Base-by-base conservation (phyloP, 2,888 invertebrate genomes). In the Papilio elwesi region DNA sequence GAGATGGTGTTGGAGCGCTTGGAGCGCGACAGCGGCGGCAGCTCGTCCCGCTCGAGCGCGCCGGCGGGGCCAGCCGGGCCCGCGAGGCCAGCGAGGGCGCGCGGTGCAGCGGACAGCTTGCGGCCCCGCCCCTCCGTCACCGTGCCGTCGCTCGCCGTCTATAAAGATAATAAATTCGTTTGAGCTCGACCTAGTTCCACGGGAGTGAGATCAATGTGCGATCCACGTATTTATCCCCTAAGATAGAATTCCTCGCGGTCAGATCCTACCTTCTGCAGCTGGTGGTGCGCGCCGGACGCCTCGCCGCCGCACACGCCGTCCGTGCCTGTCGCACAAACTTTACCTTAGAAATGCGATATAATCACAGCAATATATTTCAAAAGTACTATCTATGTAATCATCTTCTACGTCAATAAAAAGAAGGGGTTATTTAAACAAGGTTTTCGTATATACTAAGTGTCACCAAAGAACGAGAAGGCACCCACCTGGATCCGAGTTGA, bases 1-100 rank as follows among this genome's bases (percentile, higher is more conserved):
- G 98, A 97, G 84, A 98, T 98, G 67, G 98, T 98, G 87, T 97
- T 96, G 73, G 96, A 96, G 74, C 94, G 88, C 83, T 90, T 90
- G 82, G 93, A 93, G 84, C 93, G 89, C 77, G 91, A 95, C 87
- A 95, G 94, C 78, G 94, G 94, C 74, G 92, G 95, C 87, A 92
- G 91, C 88, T 94, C 94, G 80, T 94, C 91, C 12, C 85, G 76
- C 76, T 78, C 81, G 76, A 77, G 76, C 79, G 81, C 69, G 78
- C 74, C 75, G 68, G 66, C 66, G 52, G 62, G 26, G 68, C 43
- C 68, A 64, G 52, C 66, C 47, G 62, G 72, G 71, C 76, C 68
- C 74, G 78, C 68, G 62, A 76, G 65, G 55, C 26, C 26, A 26
- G 78, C 74, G 26, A 62, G 26, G 15, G 67, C 62, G 26, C 70